phyloP scores from a whole-genome alignment of 2,888 invertebrate genomes.

The Erpobdella octoculata region DNA sequence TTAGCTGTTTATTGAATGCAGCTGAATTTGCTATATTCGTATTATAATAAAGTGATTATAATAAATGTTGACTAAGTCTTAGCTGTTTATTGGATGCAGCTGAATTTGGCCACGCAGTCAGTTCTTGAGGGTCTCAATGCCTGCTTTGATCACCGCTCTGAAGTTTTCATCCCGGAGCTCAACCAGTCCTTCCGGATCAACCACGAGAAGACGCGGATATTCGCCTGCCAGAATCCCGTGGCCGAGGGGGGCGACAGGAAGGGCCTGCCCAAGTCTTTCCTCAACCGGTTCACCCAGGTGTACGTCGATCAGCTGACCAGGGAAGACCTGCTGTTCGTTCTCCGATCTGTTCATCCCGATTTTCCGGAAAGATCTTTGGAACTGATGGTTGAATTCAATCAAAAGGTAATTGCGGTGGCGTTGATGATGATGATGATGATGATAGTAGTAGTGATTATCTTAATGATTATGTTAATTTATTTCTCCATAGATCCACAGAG shows the following conservation, averaged over 20 bases:
- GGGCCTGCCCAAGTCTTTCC: constrained; percentile 88
- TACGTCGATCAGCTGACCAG: constrained; percentile 60
- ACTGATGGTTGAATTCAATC: constrained; percentile 73
- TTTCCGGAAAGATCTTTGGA: constrained; percentile 60
- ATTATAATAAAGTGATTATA: not conserved
- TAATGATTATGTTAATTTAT: not conserved
- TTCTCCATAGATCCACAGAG: not conserved
- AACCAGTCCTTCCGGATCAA: constrained; percentile 71
- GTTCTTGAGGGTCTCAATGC: constrained; percentile 97
- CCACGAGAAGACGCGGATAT: constrained; percentile 70
- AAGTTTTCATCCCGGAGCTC: constrained; percentile 89
- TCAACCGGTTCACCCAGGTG: constrained; percentile 88
- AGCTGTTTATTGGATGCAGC: constrained; percentile 47
- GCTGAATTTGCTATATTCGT: too few species aligned
- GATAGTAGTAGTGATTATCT: not conserved
- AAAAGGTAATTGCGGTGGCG: constrained; percentile 50
- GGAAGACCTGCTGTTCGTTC: constrained; percentile 62
- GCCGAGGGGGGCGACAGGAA: constrained; percentile 90
- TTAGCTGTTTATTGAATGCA: too few species aligned
- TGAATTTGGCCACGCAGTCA: constrained; percentile 95
- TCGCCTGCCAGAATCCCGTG: constrained; percentile 94
- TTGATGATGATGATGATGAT: constrained; percentile 1
- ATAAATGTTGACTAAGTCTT: not conserved
- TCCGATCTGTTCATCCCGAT: constrained; percentile 61
- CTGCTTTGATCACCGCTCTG: constrained; percentile 91